A percentile compares a stretch with the other conserved stretches of the same genome.
phyloP scores from a whole-genome alignment of 2,113 vertebrate genomes.

The Tichodroma muraria region DNA sequence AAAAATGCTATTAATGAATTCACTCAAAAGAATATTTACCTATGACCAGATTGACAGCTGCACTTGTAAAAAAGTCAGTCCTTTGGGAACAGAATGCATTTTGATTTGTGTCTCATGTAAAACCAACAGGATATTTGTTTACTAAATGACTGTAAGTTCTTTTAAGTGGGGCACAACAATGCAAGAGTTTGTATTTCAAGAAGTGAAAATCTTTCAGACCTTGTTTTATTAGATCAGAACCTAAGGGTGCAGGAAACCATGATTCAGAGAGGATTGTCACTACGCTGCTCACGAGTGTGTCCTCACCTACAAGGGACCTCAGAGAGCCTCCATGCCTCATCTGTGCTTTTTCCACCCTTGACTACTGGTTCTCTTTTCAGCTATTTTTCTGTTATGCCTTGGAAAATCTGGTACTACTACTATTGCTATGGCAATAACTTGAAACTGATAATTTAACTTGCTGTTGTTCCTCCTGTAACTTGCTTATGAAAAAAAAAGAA shows the following conservation, averaged over 20 bases:
- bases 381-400: neutral
- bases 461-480: neutral
- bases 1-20: neutral
- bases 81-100: neutral
- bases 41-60: neutral
- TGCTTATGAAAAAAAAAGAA: neutral
- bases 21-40: neutral
- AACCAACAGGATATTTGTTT: neutral
- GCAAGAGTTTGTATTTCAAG: neutral
- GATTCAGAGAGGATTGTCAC: neutral
- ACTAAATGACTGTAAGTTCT: neutral
- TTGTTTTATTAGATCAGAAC: neutral
- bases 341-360: neutral
- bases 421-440: neutral
- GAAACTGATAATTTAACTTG: neutral
- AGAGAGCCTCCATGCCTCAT: too few species aligned
- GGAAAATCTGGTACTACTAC: neutral
- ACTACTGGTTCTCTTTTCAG: neutral
- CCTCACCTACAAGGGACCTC: too few species aligned
- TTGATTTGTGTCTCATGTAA: neutral
- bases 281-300: neutral
- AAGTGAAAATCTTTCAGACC: neutral
- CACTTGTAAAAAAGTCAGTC: neutral
- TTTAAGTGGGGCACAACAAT: neutral
- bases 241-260: neutral